phyloP scores from a whole-genome alignment of 2,113 vertebrate species.

The Opisthocomus hoazin region DNA sequence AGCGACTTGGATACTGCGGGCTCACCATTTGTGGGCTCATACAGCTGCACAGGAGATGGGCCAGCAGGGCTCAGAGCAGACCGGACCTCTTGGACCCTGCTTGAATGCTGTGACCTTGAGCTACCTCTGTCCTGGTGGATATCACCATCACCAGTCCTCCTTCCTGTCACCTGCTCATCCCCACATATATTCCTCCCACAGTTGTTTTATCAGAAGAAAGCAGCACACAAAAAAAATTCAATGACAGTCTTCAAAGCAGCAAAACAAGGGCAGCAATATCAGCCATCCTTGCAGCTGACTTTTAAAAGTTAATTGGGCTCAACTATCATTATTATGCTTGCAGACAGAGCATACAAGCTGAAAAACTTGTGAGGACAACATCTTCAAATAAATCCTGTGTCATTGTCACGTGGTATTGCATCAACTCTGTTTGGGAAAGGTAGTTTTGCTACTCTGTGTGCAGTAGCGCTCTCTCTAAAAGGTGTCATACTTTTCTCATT shows the following conservation, averaged over 20 bases:
- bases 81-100: not conserved
- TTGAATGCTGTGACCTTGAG: not conserved
- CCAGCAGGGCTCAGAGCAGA: not conserved
- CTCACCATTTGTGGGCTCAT: not conserved
- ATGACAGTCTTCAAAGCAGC: not conserved
- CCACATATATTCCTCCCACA: not conserved
- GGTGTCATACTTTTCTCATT: not conserved
- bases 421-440: not conserved
- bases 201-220: not conserved
- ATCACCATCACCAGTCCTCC: not conserved
- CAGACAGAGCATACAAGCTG: not conserved
- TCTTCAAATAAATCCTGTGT: not conserved
- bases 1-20: not conserved
- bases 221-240: not conserved
- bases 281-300: not conserved
- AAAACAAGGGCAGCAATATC: not conserved
- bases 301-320: not conserved
- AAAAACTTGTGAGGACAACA: not conserved
- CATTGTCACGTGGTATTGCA: not conserved
- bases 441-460: not conserved
- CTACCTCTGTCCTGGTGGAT: not conserved
- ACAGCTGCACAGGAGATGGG: not conserved
- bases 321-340: not conserved
- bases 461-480: not conserved
- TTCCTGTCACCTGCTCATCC: not conserved